These are phyloP conservation scores for Ctenicera cuprea DNA, from an alignment of 2,888 invertebrate species.

Conservation along the genomic window DNA sequence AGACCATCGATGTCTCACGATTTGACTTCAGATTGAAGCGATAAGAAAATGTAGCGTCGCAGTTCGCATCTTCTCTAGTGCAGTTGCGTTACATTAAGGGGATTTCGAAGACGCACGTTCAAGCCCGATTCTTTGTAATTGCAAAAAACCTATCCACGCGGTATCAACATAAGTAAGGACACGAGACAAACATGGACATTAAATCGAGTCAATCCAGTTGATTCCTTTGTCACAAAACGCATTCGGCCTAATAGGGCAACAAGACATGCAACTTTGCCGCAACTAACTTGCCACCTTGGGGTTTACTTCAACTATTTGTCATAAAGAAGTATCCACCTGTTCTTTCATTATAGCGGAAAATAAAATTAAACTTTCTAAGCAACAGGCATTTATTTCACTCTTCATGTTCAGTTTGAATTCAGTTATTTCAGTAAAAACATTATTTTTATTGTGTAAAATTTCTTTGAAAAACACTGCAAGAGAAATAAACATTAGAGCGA, in stretches of 20 bases:
- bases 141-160: conserved; percentile 1
- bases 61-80: conserved; percentile 62
- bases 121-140: conserved; percentile 28
- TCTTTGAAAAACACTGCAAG: too few relatives aligned
- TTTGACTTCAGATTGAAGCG: conserved; percentile 66
- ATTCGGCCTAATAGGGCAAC: conserved; percentile 44
- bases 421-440: too few relatives aligned
- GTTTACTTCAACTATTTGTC: conserved; percentile 27
- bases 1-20: conserved; percentile 68
- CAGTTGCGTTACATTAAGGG: conserved; percentile 51
- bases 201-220: conserved; percentile 38
- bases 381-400: too few relatives aligned
- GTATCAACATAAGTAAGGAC: conserved; percentile 31
- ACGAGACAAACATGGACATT: conserved; percentile 42
- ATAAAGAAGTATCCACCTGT: conserved; percentile 27
- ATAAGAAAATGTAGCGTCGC: conserved; percentile 66
- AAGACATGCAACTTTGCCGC: conserved; percentile 28
- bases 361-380: not conserved
- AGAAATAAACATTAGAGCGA: too few relatives aligned
- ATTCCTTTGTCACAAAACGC: conserved; percentile 37
- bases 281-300: conserved; percentile 36
- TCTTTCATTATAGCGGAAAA: conserved; percentile 1
- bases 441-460: too few relatives aligned
- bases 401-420: too few relatives aligned
- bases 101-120: conserved; percentile 28